Evolutionary conservation across 2,113 vertebrate genomes (phyloP).

Genomic region (Dicerorhinus sumatrensis): DNA sequence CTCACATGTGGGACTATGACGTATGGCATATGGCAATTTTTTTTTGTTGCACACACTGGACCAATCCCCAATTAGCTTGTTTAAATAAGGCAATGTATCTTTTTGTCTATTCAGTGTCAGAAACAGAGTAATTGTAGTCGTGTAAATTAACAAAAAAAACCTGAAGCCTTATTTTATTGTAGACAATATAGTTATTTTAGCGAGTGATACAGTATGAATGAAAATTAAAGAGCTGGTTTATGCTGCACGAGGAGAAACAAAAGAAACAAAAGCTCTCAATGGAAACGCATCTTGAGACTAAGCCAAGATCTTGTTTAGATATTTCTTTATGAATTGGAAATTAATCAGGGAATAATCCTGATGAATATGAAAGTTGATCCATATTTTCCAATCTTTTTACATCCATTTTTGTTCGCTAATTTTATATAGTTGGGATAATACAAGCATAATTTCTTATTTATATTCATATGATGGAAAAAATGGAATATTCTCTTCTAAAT

Average conservation of each 20-base stretch:
- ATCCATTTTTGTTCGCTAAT: neutral
- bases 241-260: neutral
- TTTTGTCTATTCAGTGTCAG: neutral
- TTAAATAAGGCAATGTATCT: neutral
- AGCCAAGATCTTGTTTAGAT: neutral
- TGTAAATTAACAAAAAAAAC: neutral
- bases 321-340: neutral
- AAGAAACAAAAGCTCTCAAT: neutral
- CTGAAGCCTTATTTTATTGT: neutral
- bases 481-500: neutral
- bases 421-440: neutral
- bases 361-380: neutral
- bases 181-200: neutral
- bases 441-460: neutral
- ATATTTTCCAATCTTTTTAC: neutral
- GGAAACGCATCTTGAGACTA: neutral
- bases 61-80: neutral
- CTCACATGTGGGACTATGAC: neutral
- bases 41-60: neutral
- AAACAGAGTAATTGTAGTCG: neutral
- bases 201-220: neutral
- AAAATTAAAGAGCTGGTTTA: neutral
- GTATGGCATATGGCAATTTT: neutral
- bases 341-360: neutral
- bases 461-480: neutral